Conservation (phyloP, 2,113 vertebrate species). For the Phyllostomus discolor region DNA sequence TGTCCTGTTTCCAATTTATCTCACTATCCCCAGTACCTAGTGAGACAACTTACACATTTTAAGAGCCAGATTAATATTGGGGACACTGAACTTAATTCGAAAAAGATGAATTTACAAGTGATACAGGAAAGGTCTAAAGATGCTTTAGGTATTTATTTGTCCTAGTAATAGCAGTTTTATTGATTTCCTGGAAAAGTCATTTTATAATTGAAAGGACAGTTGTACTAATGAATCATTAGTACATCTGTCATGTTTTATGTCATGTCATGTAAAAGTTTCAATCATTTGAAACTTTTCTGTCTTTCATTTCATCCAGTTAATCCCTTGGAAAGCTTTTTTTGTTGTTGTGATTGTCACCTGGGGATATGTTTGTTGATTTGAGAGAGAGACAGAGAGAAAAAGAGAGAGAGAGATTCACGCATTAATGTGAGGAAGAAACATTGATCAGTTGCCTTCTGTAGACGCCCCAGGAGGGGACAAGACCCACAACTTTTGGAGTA, state of each 20-base stretch:
- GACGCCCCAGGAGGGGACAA: no score
- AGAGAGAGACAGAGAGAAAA: background rate
- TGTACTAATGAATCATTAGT: slow-evolving; percentile 18
- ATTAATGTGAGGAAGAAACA: no score
- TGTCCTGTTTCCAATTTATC: background rate
- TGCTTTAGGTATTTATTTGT: background rate
- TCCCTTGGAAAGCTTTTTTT: background rate
- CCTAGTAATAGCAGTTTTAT: background rate
- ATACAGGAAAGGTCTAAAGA: background rate
- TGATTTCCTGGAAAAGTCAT: background rate
- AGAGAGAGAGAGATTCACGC: no score
- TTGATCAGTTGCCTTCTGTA: no score
- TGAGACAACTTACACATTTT: background rate
- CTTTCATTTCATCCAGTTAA: slow-evolving; percentile 29
- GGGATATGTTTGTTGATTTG: background rate
- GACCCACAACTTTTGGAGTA: no score
- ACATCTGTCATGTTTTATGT: no score
- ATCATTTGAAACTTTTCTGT: slow-evolving; percentile 1
- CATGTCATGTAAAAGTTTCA: no score
- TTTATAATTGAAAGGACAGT: background rate
- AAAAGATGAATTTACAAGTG: slow-evolving; percentile 21
- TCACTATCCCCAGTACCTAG: background rate
- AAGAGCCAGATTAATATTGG: background rate
- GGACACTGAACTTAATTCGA: background rate
- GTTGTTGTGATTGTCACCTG: background rate